phyloP scores from a whole-genome alignment of 1,140 invertebrate species.

The Amphibalanus amphitrite region DNA sequence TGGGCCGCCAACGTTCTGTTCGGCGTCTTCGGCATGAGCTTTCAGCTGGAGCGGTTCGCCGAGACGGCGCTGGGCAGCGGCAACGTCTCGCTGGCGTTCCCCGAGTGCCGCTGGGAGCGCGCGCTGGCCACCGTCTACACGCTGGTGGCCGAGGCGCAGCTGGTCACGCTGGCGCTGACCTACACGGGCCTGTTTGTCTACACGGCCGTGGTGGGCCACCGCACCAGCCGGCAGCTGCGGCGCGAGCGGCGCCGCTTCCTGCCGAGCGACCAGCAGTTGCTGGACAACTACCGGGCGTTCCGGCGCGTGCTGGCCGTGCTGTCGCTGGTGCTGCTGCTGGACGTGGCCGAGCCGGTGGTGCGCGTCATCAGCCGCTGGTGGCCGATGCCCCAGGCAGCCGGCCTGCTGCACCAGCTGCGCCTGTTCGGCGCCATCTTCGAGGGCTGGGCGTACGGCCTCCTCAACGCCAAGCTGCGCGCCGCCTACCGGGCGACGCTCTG shows the following conservation, averaged over 20 bases:
- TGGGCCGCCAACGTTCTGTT: neutral
- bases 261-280: neutral
- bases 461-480: neutral
- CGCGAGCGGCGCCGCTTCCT: too few species aligned
- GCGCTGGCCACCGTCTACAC: neutral
- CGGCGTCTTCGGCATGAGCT: neutral
- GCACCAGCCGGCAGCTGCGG: neutral
- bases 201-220: neutral
- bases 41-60: neutral
- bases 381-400: neutral
- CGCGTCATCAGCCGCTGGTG: neutral
- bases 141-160: neutral
- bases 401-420: neutral
- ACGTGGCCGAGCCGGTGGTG: neutral
- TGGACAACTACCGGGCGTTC: neutral
- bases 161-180: neutral
- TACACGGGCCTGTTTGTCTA: neutral
- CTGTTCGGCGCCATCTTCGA: neutral
- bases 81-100: neutral
- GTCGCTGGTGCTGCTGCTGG: neutral
- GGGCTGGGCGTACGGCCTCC: neutral
- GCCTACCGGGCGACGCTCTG: neutral
- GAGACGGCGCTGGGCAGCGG: neutral
- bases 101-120: neutral
- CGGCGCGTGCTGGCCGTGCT: neutral